phyloP scores from a whole-genome alignment of 2,113 vertebrate genomes.

The Nothocercus nigrocapillus region DNA sequence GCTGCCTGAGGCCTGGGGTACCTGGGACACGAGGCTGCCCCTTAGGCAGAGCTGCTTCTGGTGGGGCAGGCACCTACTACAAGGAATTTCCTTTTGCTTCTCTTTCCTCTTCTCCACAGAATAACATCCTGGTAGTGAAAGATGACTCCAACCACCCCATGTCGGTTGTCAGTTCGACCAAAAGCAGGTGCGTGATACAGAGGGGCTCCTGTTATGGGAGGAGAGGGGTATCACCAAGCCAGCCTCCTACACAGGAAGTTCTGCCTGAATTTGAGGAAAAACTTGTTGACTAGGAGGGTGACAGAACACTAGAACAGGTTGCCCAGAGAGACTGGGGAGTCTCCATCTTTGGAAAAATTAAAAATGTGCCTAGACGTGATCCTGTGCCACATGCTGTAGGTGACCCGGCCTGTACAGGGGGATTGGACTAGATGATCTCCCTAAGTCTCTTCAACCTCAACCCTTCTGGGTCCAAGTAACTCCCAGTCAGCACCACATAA shows the following conservation, averaged over 20 bases:
- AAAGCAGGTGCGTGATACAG: slow-evolving; percentile 88
- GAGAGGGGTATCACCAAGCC: not conserved
- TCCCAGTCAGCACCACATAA: not conserved
- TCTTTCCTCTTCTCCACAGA: slow-evolving; percentile 75
- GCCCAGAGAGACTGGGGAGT: too few relatives aligned
- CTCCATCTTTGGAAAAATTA: too few relatives aligned
- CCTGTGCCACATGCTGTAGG: too few relatives aligned
- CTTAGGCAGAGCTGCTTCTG: not conserved
- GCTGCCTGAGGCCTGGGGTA: not conserved
- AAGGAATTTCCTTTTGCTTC: not conserved
- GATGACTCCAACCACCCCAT: slow-evolving; percentile 92
- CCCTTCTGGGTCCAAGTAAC: not conserved
- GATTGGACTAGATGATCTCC: too few relatives aligned
- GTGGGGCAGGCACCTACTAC: fast-evolving
- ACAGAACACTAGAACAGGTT: too few relatives aligned
- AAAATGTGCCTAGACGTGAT: too few relatives aligned
- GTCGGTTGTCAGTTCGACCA: slow-evolving; percentile 96
- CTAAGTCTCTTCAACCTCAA: too few relatives aligned
- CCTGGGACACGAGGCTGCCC: too few relatives aligned
- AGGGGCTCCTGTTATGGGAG: not conserved
- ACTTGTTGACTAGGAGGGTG: too few relatives aligned
- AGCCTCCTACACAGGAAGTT: too few relatives aligned
- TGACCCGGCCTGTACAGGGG: too few relatives aligned
- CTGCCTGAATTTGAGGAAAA: too few relatives aligned
- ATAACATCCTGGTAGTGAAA: slow-evolving; percentile 92